Conservation (phyloP, 2,797 vertebrate genomes). For the Onychomys arenicola region DNA sequence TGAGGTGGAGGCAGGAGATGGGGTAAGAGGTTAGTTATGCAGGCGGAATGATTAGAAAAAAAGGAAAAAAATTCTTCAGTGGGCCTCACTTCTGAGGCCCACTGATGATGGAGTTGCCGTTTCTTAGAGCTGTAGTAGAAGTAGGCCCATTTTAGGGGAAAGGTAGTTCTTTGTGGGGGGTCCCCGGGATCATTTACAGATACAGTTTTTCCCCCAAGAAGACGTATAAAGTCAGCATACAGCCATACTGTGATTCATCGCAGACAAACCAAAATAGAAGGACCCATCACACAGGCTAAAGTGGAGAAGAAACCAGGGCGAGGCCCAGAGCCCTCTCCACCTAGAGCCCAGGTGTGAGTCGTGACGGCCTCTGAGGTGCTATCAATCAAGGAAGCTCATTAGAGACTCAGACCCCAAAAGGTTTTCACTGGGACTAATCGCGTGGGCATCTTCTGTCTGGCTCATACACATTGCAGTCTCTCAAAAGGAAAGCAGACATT, state of each 20-base stretch:
- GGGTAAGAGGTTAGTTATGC: accelerated
- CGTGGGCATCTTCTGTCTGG: neutral
- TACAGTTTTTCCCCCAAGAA: neutral
- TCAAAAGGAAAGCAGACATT: neutral
- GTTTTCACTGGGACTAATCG: neutral
- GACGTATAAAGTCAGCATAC: neutral
- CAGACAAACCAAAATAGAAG: neutral
- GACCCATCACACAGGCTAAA: neutral
- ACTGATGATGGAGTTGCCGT: neutral
- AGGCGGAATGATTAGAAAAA: neutral
- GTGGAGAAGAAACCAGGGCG: accelerated
- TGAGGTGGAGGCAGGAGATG: neutral
- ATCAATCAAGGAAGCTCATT: neutral
- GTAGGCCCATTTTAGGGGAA: neutral
- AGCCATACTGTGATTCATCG: neutral
- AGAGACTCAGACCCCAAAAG: accelerated
- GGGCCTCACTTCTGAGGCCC: neutral
- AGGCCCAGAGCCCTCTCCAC: neutral
- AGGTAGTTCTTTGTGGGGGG: neutral
- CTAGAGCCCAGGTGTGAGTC: neutral
- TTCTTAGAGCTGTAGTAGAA: neutral
- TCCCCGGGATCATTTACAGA: neutral
- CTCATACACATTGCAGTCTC: neutral
- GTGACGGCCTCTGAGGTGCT: too few relatives aligned
- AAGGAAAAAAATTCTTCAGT: neutral